A percentile compares a stretch with the other conserved stretches of the same genome.
These are phyloP conservation scores for Macroramphosus scolopax DNA, from an alignment of 2,797 vertebrate genomes.

Conservation along the genomic window DNA sequence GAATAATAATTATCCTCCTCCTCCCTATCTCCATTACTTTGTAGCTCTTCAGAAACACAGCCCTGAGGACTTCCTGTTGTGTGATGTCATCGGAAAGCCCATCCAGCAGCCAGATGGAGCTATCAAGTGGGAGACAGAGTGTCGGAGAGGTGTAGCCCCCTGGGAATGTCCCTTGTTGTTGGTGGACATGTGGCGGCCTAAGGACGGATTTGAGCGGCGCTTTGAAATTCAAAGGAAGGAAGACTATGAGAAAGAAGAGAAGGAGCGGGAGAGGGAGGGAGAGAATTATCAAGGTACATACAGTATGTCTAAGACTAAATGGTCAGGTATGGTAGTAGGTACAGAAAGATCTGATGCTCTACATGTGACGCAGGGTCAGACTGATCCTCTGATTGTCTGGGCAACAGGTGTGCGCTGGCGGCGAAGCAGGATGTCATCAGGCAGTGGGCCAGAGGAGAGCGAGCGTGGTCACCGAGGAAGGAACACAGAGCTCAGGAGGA, in stretches of 20 bases:
- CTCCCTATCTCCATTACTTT: constrained; percentile 65
- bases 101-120: constrained; percentile 78
- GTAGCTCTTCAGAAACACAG: constrained; percentile 80
- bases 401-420: constrained; percentile 71
- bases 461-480: constrained; percentile 84
- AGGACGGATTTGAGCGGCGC: constrained; percentile 86
- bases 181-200: constrained; percentile 92
- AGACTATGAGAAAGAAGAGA: constrained; percentile 81
- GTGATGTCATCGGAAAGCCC: constrained; percentile 86
- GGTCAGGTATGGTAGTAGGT: constrained; percentile 1
- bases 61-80: constrained; percentile 85
- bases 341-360: not conserved
- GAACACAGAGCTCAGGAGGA: constrained; percentile 85
- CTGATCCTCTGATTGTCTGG: constrained; percentile 17
- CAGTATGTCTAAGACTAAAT: constrained; percentile 44
- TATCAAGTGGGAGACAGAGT: constrained; percentile 87
- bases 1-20: constrained; percentile 55
- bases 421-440: constrained; percentile 84
- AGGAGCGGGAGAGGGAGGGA: constrained; percentile 80
- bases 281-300: constrained; percentile 76
- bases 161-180: constrained; percentile 89
- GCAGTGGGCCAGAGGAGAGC: constrained; percentile 75
- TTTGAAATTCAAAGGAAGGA: constrained; percentile 88
- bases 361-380: not conserved
- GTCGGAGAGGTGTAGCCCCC: constrained; percentile 86